Base-by-base conservation (phyloP, 2,888 invertebrate genomes). In the Alitta virens region DNA sequence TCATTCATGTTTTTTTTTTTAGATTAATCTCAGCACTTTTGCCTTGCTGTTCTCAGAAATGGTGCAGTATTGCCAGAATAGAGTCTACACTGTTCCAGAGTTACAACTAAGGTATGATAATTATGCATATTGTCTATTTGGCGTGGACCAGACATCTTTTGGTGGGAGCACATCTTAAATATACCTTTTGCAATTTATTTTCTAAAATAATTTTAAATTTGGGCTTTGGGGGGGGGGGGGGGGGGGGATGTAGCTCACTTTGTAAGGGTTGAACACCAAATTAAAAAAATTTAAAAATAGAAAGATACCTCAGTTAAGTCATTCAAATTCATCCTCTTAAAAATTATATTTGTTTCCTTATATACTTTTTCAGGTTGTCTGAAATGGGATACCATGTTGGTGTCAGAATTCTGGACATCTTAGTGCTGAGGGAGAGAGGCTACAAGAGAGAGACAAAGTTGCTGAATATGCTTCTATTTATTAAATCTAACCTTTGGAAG, bases 401-500 rank as follows among this genome's bases (percentile, higher is more conserved):
- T 0, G 87, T 91, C 2, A 89, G 96, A 77, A 85, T 98, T 53
- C 88, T 98, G 59, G 99, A 99, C 83, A 84, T 98, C 23, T 90
- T 98, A 77, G 93, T 96, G 77, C 88, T 97, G 1, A 86, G 99
- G 68, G 99, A 99, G 80, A 89, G 92, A 71, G 91, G 91, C 77
- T 91, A 91, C 68, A 97, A 96, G 81, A 85, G 99, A 38, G 99
- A 99, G 85, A 93, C 91, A 2, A 98, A 97, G 81, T 82, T 99
- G 3, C 86, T 98, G 0, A 95, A 94, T 78, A 94, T 97, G 87
- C 84, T 99, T 12, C 84, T 98, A 7, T 98, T 98, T 83, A 89
- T 99, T 1, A 97, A 98, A 80, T 92, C 93, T 2, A 94, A 94
- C 0, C 85, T 99, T 18, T 99, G 99, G 99, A 98, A 97, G 87